Conservation (phyloP, 2,888 invertebrate species). For the Lissonota sp. region DNA sequence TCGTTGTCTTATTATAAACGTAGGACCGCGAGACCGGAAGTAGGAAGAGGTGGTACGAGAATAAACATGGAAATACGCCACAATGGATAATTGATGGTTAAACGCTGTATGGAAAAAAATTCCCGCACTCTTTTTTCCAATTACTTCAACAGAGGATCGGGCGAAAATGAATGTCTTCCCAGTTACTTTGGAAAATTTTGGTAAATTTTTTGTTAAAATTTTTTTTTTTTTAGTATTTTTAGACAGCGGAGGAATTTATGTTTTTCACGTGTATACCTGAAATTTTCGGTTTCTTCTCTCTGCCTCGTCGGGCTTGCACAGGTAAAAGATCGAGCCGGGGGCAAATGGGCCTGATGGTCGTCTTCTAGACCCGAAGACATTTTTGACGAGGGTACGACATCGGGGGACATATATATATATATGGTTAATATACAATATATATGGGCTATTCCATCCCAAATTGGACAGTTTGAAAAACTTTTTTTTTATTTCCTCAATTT, state of each 20-base stretch:
- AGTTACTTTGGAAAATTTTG: not conserved
- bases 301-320: conserved; percentile 58
- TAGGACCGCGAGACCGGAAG: not conserved
- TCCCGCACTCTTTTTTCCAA: too few relatives aligned
- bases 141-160: too few relatives aligned
- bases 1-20: not conserved
- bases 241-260: conserved; percentile 59
- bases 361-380: conserved; percentile 41
- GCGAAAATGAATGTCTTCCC: too few relatives aligned
- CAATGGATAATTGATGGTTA: conserved; percentile 23
- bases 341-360: conserved; percentile 14
- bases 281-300: conserved; percentile 38
- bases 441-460: too few relatives aligned
- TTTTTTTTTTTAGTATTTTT: not conserved
- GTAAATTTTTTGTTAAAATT: conserved; percentile 7
- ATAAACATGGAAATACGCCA: conserved; percentile 17
- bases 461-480: too few relatives aligned
- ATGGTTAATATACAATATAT: too few relatives aligned
- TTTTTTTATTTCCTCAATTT: too few relatives aligned
- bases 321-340: conserved; percentile 65
- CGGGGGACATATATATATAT: conserved; percentile 10
- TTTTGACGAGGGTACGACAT: conserved; percentile 78
- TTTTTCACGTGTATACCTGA: conserved; percentile 54
- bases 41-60: not conserved
- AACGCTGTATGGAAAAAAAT: conserved; percentile 18